Base-by-base conservation (phyloP, 2,888 invertebrate genomes). In the Amorpha juglandis region DNA sequence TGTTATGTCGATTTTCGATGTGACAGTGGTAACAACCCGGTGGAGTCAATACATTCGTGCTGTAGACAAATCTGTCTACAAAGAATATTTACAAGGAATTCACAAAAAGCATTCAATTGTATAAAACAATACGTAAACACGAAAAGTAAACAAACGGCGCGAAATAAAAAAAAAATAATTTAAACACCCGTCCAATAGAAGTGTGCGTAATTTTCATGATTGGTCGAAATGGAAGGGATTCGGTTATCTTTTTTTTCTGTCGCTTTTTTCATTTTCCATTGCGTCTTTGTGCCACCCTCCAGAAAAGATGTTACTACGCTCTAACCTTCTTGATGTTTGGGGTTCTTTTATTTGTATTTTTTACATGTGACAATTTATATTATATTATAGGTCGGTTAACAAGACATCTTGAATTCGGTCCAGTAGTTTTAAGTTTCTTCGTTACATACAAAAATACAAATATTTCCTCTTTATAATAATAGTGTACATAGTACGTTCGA, bases 231-330 rank as follows among this genome's bases (percentile, higher is more conserved):
- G 74, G 72, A 71, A 79, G 79, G 79, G 83, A 79, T 81, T 80
- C 83, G 71, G 87, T 88, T 90, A 88, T 90, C 86, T 86, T 88
- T 86, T 88, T n/a, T 84, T 89, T 84, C 75, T 79, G 81, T 75
- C 79, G 74, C 78, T 89, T 89, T 88, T 90, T 87, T 79, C 84
- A 84, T 86, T 88, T 90, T 89, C 86, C 80, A 78, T 77, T 82
- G 77, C 84, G 80, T 91, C 90, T 91, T 91, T 87, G 81, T 86
- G 80, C 88, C 86, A 84, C 92, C 91, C 92, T 88, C 82, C 74
- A 89, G 87, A 87, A 89, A 87, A 88, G 88, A 89, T 91, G 90
- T 64, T 78, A 84, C 65, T 7, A 3, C 48, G 80, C 71, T 1
- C 0, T 0, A 52, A 0, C 0, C 4, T 7, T 80, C 58, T 90